These are phyloP conservation scores for Fragum whitleyi DNA, from an alignment of 2,888 invertebrate species.

Conservation along the genomic window DNA sequence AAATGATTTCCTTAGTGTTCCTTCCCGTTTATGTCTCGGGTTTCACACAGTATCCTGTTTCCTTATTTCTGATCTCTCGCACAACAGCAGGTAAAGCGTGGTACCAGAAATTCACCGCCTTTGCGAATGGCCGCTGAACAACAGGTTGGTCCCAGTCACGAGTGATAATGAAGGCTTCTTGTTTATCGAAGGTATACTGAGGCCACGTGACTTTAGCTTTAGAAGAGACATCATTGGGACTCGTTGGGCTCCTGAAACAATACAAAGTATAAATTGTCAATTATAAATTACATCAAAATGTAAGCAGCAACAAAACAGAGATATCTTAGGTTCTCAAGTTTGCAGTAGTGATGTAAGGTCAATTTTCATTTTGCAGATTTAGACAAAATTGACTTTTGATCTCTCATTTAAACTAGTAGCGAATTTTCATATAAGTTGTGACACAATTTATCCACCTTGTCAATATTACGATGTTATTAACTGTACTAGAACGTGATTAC, in stretches of 20 bases:
- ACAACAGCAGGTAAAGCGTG: not conserved
- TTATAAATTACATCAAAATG: no score
- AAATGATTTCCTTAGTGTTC: no score
- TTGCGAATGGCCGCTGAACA: not conserved
- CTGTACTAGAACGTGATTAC: no score
- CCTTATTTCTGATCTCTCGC: not conserved
- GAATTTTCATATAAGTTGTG: no score
- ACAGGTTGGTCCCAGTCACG: not conserved
- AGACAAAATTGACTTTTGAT: no score
- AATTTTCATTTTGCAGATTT: no score
- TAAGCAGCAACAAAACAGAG: not conserved
- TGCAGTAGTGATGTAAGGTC: no score
- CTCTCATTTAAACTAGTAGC: no score
- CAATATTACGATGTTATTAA: no score
- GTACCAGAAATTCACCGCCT: constrained; percentile 12
- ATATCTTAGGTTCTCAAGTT: not conserved
- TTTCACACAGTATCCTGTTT: not conserved
- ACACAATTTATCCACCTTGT: no score
- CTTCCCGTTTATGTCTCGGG: not conserved
- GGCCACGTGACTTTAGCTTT: constrained; percentile 16
- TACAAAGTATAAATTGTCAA: no score
- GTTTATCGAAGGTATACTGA: not conserved
- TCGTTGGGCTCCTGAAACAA: constrained; percentile 38
- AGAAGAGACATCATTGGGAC: not conserved
- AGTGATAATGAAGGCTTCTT: not conserved